Evolutionary conservation across 2,888 invertebrate species (phyloP).

Genomic region (Phengaris alcon): DNA sequence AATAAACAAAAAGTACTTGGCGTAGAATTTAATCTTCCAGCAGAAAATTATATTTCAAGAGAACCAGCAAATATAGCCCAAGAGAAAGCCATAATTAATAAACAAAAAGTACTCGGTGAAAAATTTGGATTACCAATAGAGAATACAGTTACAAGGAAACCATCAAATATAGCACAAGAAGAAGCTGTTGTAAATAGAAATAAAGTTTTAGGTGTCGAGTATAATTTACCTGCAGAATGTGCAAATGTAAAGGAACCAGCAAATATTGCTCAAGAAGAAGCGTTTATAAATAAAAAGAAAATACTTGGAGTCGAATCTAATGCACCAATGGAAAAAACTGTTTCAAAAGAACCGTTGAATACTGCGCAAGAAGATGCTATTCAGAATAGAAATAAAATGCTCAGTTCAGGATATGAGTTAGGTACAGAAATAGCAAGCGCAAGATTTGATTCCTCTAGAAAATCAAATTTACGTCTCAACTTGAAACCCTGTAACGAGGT

Average conservation of each 20-base stretch:
- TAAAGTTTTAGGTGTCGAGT: constrained; percentile 40
- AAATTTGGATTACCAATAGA: constrained; percentile 76
- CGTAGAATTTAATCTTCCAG: constrained; percentile 69
- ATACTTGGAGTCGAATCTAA: constrained; percentile 12
- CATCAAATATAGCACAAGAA: constrained; percentile 61
- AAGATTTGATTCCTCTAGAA: constrained; percentile 48
- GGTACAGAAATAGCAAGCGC: constrained; percentile 47
- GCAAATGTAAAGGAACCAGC: background rate
- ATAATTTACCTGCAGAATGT: constrained; percentile 33
- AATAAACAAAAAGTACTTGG: constrained; percentile 81
- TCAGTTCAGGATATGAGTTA: constrained; percentile 80
- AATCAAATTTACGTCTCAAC: constrained; percentile 62
- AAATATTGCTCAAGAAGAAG: constrained; percentile 19
- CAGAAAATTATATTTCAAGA: constrained; percentile 30
- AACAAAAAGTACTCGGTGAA: constrained; percentile 79
- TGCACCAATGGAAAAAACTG: background rate
- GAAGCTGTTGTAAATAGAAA: constrained; percentile 61
- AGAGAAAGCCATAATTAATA: constrained; percentile 81
- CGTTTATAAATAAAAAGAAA: background rate
- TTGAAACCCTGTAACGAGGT: constrained; percentile 61
- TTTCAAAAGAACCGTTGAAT: constrained; percentile 51
- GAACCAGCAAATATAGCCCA: constrained; percentile 70
- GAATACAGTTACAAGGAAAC: constrained; percentile 46
- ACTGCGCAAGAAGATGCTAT: constrained; percentile 81
- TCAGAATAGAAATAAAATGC: constrained; percentile 79